phyloP scores from a whole-genome alignment of 2,888 invertebrate species.

The Tenthredo notha region DNA sequence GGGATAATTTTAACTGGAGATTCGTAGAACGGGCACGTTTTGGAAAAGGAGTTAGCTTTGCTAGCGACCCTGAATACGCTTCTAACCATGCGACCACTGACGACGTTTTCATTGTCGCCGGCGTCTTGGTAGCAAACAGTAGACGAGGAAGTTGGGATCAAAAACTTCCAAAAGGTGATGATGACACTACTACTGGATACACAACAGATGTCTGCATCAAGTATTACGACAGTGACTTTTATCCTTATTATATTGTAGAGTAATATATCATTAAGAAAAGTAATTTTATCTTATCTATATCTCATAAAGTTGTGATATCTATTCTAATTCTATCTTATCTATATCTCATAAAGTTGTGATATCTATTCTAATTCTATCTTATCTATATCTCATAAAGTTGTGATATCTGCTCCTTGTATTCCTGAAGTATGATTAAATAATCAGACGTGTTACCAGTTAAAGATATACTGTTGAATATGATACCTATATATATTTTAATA shows the following conservation, averaged over 20 bases:
- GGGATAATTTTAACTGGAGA: conserved; percentile 20
- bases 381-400: neutral
- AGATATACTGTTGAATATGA: neutral
- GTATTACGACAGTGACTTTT: conserved; percentile 23
- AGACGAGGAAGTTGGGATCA: neutral
- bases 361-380: neutral
- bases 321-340: neutral
- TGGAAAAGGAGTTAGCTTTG: conserved; percentile 23
- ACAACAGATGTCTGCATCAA: neutral
- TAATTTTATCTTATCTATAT: neutral
- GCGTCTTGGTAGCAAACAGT: neutral
- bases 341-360: neutral
- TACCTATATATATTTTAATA: neutral
- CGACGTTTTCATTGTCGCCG: neutral
- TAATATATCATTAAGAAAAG: neutral
- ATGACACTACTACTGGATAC: conserved; percentile 6
- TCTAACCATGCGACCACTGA: neutral
- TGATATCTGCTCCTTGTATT: neutral
- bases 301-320: neutral
- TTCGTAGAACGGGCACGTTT: conserved; percentile 13
- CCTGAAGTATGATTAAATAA: neutral
- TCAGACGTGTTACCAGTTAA: neutral
- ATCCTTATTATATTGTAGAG: conserved; percentile 35
- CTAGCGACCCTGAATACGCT: neutral
- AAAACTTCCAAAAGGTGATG: neutral